A percentile compares a stretch with the other conserved stretches of the same genome.
Conservation (phyloP, 2,888 invertebrate genomes). For the Calameuta idolon region DNA sequence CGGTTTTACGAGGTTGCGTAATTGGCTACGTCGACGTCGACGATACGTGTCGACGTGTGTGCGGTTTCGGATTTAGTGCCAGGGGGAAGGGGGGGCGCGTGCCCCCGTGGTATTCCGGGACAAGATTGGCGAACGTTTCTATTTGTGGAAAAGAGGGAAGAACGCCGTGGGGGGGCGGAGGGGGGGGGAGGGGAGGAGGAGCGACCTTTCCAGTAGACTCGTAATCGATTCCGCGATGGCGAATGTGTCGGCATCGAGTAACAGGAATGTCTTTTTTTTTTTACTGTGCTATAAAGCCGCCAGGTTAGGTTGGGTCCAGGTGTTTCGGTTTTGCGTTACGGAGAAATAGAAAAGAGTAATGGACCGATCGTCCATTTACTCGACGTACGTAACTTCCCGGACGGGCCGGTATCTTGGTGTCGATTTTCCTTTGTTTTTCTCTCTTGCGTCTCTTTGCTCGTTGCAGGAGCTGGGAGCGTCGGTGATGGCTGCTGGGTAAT, state of each 20-base stretch:
- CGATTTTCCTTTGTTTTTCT: conserved; percentile 2
- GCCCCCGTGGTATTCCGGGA: conserved; percentile 18
- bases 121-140: conserved; percentile 7
- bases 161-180: background rate
- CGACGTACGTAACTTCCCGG: background rate
- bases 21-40: background rate
- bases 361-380: background rate
- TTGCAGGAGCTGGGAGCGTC: background rate
- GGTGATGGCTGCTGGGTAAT: background rate
- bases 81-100: background rate
- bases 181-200: too few relatives aligned
- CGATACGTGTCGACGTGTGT: background rate
- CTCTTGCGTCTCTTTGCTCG: background rate
- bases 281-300: background rate
- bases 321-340: background rate
- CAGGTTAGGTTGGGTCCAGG: background rate
- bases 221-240: conserved; percentile 6
- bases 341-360: background rate
- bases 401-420: background rate
- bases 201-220: background rate
- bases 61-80: background rate
- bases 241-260: background rate
- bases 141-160: background rate
- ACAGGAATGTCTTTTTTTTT: background rate
- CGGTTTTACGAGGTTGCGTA: background rate